Evolutionary conservation across 2,888 invertebrate species (phyloP).

Genomic region (Drosophila mimica): DNA sequence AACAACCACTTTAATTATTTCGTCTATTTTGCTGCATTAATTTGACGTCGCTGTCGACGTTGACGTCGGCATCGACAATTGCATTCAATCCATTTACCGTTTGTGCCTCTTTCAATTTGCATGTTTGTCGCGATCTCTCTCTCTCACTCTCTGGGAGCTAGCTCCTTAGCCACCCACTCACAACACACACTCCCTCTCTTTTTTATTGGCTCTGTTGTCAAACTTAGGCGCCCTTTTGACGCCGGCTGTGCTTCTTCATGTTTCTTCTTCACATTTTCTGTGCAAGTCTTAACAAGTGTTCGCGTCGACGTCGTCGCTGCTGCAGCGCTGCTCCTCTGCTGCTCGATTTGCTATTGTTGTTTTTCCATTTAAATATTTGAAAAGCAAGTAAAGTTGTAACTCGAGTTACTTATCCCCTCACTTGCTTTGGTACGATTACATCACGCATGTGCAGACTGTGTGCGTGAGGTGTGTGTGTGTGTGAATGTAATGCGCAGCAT

Average conservation of each 20-base stretch:
- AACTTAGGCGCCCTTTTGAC: slow-evolving; percentile 37
- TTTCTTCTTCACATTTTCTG: slow-evolving; percentile 11
- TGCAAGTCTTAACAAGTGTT: slow-evolving; percentile 19
- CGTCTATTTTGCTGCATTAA: slow-evolving; percentile 74
- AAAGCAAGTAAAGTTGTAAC: slow-evolving; percentile 67
- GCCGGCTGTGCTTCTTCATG: slow-evolving; percentile 13
- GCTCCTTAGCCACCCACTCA: slow-evolving; percentile 8
- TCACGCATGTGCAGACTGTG: slow-evolving; percentile 44
- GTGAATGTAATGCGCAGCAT: slow-evolving; percentile 58
- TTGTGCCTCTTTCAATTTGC: slow-evolving; percentile 28
- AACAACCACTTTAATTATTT: slow-evolving; percentile 68
- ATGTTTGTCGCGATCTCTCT: slow-evolving; percentile 12
- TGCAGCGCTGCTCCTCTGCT: slow-evolving; percentile 2
- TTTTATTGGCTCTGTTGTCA: slow-evolving; percentile 22
- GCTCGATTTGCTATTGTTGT: slow-evolving; percentile 41
- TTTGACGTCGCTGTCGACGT: slow-evolving; percentile 47
- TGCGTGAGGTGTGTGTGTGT: slow-evolving; percentile 8
- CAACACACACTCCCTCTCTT: slow-evolving; percentile 1
- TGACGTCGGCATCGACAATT: slow-evolving; percentile 28
- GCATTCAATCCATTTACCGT: slow-evolving; percentile 38
- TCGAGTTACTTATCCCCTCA: slow-evolving; percentile 70
- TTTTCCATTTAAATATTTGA: slow-evolving; percentile 68
- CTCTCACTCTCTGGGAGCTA: not conserved
- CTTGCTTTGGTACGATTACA: slow-evolving; percentile 69
- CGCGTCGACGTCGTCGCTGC: not conserved